Base-by-base conservation (phyloP, 2,888 invertebrate species). In the Sussaba pulchella region DNA sequence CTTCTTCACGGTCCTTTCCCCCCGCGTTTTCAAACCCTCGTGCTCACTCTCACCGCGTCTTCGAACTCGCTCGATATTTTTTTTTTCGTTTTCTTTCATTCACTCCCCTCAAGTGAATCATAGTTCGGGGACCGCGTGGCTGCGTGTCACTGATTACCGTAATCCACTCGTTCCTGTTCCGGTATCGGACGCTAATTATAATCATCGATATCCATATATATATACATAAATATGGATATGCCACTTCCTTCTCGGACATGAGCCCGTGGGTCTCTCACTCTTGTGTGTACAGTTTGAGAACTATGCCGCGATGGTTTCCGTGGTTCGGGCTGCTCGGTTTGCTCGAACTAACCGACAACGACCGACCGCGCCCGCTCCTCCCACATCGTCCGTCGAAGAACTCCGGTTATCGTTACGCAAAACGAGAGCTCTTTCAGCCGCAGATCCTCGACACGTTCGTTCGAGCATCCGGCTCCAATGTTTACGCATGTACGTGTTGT, bases 131-230 rank as follows among this genome's bases (percentile, higher is more conserved):
- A n/a, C 82, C 84, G 84, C 82, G 86, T 75, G 57, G 59, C 83
- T 86, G 86, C 86, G 85, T 86, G 86, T 76, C 73, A 79, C 89
- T 92, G 92, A 92, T 92, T 91, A 92, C 91, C 87, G 91, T 92
- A 91, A 91, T 92, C 83, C 91, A 89, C 89, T 86, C 83, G 73
- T 86, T 86, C 82, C 82, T 85, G 86, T 86, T 86, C 86, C 86
- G 86, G 86, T 86, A 92, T 92, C 91, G 91, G 87, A 78, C 88
- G 85, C 88, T 91, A 92, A 92, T 92, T 91, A 92, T 89, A 90
- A 92, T 92, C 91, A 92, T 92, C 90, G 91, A 91, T 91, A 89
- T 76, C 84, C 77, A 87, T 85, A 89, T 89, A 89, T 89, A 31
- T 89, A 90, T 89, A 92, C 31, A 31, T 31, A 31, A 2, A 31